phyloP scores from a whole-genome alignment of 2,113 vertebrate species.

The Arenaria interpres region DNA sequence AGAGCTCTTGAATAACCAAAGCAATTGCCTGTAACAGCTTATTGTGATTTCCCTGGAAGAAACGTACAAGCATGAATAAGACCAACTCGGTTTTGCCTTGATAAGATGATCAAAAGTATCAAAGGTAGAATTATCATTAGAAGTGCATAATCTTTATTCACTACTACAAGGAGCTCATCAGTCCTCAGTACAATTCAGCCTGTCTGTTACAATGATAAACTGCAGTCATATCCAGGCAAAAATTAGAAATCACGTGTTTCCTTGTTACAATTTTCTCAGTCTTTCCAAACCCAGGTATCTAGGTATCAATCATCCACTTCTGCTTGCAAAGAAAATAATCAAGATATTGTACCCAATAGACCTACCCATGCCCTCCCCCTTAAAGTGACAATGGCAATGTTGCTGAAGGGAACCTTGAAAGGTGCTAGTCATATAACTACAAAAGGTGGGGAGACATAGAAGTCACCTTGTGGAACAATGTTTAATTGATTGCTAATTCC shows the following conservation, averaged over 20 bases:
- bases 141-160: background rate
- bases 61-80: background rate
- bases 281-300: background rate
- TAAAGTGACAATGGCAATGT: accelerated
- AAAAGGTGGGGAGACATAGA: background rate
- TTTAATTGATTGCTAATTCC: background rate
- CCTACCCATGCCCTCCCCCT: background rate
- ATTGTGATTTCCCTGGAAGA: background rate
- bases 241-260: background rate
- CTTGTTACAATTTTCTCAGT: background rate
- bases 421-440: background rate
- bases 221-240: background rate
- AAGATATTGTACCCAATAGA: background rate
- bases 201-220: background rate
- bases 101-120: background rate
- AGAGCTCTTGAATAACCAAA: background rate
- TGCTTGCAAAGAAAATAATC: background rate
- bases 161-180: background rate
- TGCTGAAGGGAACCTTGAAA: background rate
- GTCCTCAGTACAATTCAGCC: background rate
- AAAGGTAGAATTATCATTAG: background rate
- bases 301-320: background rate
- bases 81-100: background rate
- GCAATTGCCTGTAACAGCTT: background rate
- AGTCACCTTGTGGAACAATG: background rate